phyloP scores from a whole-genome alignment of 92 coral and sea anemone genomes.

The Paramuricea clavata region DNA sequence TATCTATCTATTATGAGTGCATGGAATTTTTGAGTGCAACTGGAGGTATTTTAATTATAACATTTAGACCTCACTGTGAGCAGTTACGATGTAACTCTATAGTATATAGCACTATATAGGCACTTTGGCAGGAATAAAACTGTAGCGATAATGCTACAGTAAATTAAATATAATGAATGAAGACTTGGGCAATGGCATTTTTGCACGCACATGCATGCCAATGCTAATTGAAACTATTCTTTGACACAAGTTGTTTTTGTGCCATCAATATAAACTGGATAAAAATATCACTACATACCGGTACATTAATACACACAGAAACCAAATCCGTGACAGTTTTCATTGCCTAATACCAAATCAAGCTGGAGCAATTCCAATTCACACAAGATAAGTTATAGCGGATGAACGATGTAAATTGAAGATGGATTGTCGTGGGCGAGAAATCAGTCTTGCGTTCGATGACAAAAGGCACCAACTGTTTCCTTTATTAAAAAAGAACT shows the following conservation, averaged over 20 bases:
- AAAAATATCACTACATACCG: slow-evolving; percentile 14
- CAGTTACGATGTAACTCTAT: background rate
- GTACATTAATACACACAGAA: slow-evolving; percentile 24
- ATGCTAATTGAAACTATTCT: background rate
- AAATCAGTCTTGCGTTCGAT: slow-evolving; percentile 39
- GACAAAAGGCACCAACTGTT: slow-evolving; percentile 39
- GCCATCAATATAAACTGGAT: background rate
- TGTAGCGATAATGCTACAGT: background rate
- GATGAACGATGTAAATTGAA: background rate
- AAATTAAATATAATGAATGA: background rate
- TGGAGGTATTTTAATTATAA: no score
- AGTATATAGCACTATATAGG: no score
- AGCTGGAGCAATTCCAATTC: background rate
- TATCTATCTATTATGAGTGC: no score
- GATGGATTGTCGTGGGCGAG: slow-evolving; percentile 30
- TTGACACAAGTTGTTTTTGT: background rate
- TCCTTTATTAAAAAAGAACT: slow-evolving; percentile 16
- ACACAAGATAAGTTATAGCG: background rate
- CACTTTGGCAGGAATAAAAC: no score
- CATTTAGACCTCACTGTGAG: background rate
- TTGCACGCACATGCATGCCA: no score
- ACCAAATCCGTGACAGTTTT: background rate
- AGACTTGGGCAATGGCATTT: background rate
- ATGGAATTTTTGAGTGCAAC: no score
- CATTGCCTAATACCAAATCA: slow-evolving; percentile 29